Evolutionary conservation across 2,797 vertebrate genomes (phyloP).

Genomic region (Sebastes wilsoni): DNA sequence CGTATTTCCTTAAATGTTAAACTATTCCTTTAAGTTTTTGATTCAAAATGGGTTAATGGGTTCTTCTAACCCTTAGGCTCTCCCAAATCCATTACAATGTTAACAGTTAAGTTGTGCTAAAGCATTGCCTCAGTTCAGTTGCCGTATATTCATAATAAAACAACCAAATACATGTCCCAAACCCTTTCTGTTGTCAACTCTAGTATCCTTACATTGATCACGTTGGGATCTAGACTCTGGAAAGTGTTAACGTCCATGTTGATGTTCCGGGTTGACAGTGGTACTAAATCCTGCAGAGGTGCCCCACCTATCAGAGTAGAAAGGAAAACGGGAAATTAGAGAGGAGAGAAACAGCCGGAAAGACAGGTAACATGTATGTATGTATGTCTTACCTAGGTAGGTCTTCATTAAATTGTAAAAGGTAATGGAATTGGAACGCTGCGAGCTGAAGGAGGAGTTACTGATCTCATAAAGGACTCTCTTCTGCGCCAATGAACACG

Average conservation of each 20-base stretch:
- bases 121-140: not conserved
- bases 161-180: not conserved
- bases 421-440: not conserved
- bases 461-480: conserved; percentile 61
- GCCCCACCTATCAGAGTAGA: conserved; percentile 63
- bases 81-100: not conserved
- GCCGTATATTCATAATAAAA: not conserved
- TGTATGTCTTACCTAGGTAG: conserved; percentile 62
- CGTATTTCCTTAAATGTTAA: not conserved
- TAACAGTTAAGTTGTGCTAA: not conserved
- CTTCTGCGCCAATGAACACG: conserved; percentile 73
- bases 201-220: conserved; percentile 61
- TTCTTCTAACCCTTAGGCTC: not conserved
- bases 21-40: not conserved
- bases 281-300: conserved; percentile 40
- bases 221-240: conserved; percentile 45
- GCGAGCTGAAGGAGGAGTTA: conserved; percentile 54
- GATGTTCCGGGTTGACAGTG: conserved; percentile 55
- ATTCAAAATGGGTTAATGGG: not conserved
- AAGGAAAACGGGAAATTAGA: not conserved
- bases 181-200: not conserved
- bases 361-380: not conserved
- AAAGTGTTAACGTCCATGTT: conserved; percentile 69
- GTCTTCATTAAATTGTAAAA: conserved; percentile 60
- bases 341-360: not conserved